phyloP scores from a whole-genome alignment of 2,797 vertebrate species.

The Lateolabrax maculatus region DNA sequence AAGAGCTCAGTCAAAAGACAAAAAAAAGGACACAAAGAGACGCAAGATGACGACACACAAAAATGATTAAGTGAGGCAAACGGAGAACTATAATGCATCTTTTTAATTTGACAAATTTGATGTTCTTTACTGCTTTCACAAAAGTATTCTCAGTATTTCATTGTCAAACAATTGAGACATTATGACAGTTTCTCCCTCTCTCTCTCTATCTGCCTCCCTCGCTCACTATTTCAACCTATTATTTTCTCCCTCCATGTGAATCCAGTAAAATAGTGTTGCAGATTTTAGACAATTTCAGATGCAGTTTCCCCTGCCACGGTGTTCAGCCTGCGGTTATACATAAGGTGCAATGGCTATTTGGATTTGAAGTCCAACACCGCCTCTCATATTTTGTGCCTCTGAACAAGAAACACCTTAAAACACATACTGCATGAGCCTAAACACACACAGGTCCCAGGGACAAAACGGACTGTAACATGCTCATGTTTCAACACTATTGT shows the following conservation, averaged over 20 bases:
- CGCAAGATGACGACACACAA: too few relatives aligned
- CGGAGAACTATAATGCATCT: not conserved
- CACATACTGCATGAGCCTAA: not conserved
- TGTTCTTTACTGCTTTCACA: not conserved
- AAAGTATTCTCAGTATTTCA: slow-evolving; percentile 6
- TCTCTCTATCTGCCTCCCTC: not conserved
- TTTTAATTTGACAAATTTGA: slow-evolving; percentile 1
- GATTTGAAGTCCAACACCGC: not conserved
- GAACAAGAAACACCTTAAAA: not conserved
- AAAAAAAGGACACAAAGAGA: not conserved
- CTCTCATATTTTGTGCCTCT: not conserved
- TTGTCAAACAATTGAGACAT: not conserved
- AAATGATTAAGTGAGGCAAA: not conserved
- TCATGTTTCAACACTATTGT: too few relatives aligned
- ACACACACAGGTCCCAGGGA: not conserved
- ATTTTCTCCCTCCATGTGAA: not conserved
- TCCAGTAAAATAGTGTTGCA: not conserved
- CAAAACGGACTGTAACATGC: too few relatives aligned
- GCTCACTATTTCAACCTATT: not conserved
- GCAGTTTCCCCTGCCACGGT: too few relatives aligned
- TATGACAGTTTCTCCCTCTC: not conserved
- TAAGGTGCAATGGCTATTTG: not conserved
- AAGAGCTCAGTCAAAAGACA: not conserved
- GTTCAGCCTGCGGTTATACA: not conserved
- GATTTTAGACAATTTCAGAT: not conserved